Percentiles rank a stretch among this genome's conserved stretches.
phyloP scores from a whole-genome alignment of 64 coral and sea anemone species.

The Montipora foliosa region DNA sequence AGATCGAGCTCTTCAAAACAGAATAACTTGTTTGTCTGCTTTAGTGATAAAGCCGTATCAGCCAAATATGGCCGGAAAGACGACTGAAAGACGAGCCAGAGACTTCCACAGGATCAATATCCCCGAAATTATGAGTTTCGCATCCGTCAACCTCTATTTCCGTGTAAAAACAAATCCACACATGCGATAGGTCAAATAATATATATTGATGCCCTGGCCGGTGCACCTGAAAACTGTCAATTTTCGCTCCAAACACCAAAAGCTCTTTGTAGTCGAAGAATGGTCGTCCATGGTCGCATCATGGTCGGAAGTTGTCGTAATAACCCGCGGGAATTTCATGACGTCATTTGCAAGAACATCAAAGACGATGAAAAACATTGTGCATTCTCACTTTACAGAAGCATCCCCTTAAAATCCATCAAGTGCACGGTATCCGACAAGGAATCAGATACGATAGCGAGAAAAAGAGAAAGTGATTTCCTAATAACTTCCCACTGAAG shows the following conservation, averaged over 20 bases:
- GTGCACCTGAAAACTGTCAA: neutral
- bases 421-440: no score
- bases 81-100: constrained; percentile 8
- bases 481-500: no score
- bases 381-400: no score
- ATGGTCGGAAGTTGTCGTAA: neutral
- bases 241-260: constrained; percentile 19
- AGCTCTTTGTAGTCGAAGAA: neutral
- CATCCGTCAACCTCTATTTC: neutral
- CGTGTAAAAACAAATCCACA: neutral
- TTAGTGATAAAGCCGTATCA: neutral
- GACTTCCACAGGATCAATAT: constrained; percentile 20
- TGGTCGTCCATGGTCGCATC: neutral
- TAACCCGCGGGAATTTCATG: neutral
- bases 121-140: neutral
- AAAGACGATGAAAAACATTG: no score
- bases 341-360: neutral
- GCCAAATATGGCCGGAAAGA: neutral
- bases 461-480: no score
- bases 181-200: neutral
- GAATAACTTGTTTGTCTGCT: neutral
- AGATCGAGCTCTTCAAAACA: neutral
- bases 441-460: no score
- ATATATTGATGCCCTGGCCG: no score
- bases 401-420: no score